Base-by-base conservation (phyloP, 2,113 vertebrate genomes). In the Forbesichthys papilliferus region DNA sequence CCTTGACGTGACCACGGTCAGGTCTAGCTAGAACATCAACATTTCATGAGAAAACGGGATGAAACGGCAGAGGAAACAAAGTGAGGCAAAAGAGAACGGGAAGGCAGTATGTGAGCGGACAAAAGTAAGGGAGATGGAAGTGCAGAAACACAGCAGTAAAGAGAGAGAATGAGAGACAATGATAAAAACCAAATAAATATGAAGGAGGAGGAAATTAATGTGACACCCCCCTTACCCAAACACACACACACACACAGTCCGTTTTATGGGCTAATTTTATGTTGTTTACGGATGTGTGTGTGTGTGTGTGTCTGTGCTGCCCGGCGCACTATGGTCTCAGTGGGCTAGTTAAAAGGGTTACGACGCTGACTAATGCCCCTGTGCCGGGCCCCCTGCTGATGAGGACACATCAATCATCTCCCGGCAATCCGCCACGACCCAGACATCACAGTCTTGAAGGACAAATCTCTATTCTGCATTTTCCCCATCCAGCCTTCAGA, bases 361-460 rank as follows among this genome's bases (percentile, higher is more conserved):
- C 42, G 48, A 69, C 71, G 2, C 61, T 13, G 75, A 70, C 79
- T 87, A 85, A 84, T 85, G 86, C 77, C 68, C 71, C 46, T 58
- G 61, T 61, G 73, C 68, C 20, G 52, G 80, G 64, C 77, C 68
- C 71, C 67, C 48, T 27, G 16, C 69, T 81, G 75, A 81, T 79
- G 77, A 80, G 77, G 68, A 85, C 80, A 71, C 83, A 87, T 87
- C 83, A 87, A 72, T 87, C 84, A 84, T 69, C 59, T n/a, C 34
- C 20, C 34, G 11, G 61, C 48, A 64, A 48, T 33, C 76, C 64
- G 56, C 73, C 75, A 54, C 7, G 57, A 46, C 65, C 60, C 66
- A 9, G 51, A 62, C 65, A 71, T 66, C 73, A 69, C 68, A 36
- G 68, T 18, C 62, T 78, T 33, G 27, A 65, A 49, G 10, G 49